Base-by-base conservation (phyloP, 1,140 invertebrate species). In the Heterodera carotae region DNA sequence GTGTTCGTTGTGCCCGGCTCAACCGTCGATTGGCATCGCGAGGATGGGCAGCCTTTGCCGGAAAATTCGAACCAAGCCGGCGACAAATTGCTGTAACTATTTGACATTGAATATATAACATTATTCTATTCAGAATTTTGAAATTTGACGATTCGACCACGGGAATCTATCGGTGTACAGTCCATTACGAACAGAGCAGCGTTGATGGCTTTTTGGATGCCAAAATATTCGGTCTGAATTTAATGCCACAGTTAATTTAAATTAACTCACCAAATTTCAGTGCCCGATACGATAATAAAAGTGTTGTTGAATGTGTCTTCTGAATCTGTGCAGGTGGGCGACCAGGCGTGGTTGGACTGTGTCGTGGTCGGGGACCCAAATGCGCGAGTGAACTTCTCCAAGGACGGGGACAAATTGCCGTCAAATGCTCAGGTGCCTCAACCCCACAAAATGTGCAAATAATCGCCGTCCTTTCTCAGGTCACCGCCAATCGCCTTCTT, bases 241-340 rank as follows among this genome's bases (percentile, higher is more conserved):
- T 10, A 56, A 77, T 53, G 53, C 29, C 27, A 36, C 15, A 76
- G n/a, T n/a, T 29, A 69, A 18, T 39, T 69, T 8, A 34, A n/a
- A 43, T 10, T 39, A 36, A 8, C 62, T 53, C n/a, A 18, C 15
- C 8, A 62, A 25, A 5, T 66, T 85, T 83, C 75, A 85, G 85
- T 87, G 10, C 85, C 85, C 25, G 85, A 87, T 62, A 88, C 85
- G 15, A 87, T 84, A 43, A 88, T 88, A 53, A 86, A 87, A 80
- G 85, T 87, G 1, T 59, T 83, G 18, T 43, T 86, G 31, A 87
- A 87, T 73, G 85, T 84, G 2, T 85, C 83, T 1, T 70, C 80
- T 27, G 85, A 88, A 43, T 83, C 76, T 15, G 82, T 86, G 34
- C 68, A 80, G n/a, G 76, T 85, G 15, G 86, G 86, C 34, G 86